phyloP scores from a whole-genome alignment of 2,888 invertebrate species.

The Phania funesta region DNA sequence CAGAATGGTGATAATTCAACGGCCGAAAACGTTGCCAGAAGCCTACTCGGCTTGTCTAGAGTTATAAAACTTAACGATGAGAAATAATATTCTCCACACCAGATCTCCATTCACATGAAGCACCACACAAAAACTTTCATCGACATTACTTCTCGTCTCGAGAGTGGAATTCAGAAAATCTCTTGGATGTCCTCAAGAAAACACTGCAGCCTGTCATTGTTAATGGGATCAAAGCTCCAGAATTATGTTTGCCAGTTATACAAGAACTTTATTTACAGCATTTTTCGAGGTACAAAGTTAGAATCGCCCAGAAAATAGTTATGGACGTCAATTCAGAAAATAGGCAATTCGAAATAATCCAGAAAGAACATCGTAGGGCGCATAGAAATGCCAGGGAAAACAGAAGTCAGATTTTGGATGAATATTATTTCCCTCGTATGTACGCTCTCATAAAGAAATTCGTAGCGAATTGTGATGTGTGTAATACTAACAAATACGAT shows the following conservation, averaged over 20 bases:
- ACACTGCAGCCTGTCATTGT: neutral
- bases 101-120: neutral
- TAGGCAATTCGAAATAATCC: constrained; percentile 19
- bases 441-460: neutral
- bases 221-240: neutral
- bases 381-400: constrained; percentile 47
- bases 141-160: constrained; percentile 14
- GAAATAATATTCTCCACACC: too few relatives aligned
- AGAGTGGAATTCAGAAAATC: neutral
- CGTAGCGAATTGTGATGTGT: neutral
- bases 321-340: neutral
- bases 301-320: neutral
- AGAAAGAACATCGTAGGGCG: constrained; percentile 40
- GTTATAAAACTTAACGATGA: too few relatives aligned
- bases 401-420: constrained; percentile 33
- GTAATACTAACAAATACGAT: constrained; percentile 40
- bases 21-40: too few relatives aligned
- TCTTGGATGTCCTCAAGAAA: neutral
- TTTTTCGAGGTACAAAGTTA: neutral
- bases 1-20: too few relatives aligned
- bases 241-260: neutral
- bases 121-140: neutral
- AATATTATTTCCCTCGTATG: constrained; percentile 52
- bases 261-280: neutral
- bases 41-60: too few relatives aligned